Base-by-base conservation (phyloP, 2,888 invertebrate genomes). In the Latrodectus hesperus region DNA sequence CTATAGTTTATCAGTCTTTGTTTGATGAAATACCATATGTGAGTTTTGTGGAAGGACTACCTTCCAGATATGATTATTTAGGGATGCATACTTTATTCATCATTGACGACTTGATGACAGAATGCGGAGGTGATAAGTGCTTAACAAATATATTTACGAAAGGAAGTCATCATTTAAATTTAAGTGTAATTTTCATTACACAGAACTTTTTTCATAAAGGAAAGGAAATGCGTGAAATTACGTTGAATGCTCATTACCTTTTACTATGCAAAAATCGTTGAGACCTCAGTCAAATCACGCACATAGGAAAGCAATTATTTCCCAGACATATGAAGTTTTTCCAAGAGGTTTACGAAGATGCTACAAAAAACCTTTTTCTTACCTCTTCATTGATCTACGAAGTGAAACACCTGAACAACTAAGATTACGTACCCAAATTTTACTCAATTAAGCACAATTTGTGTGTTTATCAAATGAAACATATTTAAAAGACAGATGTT, bases 221-320 rank as follows among this genome's bases (percentile, higher is more conserved):
- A n/a, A n/a, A n/a, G n/a, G n/a, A n/a, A n/a, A n/a, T n/a, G n/a
- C n/a, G n/a, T n/a, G n/a, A n/a, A n/a, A n/a, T n/a, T n/a, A n/a
- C n/a, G n/a, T n/a, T n/a, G n/a, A n/a, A n/a, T n/a, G n/a, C n/a
- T n/a, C n/a, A n/a, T n/a, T n/a, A n/a, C n/a, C n/a, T n/a, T n/a
- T n/a, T n/a, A n/a, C 16, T 51, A 8, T 71, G 14, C 49, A 71
- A 71, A 71, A 51, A 12, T 71, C 38, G 8, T 6, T n/a, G 71
- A 71, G 71, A 71, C 51, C 12, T 67, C 17, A 49, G 49, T 16
- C 80, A 80, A 14, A 38, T 80, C 11, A 53, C 16, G 3, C 71
- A 64, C n/a, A 49, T 80, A 38, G 71, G 71, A 14, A 80, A 53
- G 71, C 80, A 80, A 17, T n/a, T 80, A 67, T 80, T 38, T 71